Evolutionary conservation across 2,888 invertebrate species (phyloP).

Genomic region (Plemyria rubiginata): DNA sequence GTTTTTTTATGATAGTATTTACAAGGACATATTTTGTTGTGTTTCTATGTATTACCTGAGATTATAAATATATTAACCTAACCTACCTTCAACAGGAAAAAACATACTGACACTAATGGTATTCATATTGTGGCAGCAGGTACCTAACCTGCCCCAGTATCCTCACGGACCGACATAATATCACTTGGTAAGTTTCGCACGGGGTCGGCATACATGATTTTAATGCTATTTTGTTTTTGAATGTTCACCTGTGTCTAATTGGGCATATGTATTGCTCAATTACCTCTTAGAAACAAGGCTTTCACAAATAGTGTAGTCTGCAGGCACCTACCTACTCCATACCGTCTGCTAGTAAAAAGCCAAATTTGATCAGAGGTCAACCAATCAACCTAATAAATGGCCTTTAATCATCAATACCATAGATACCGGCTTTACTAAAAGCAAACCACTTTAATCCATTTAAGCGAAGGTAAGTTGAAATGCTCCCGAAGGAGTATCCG

Average conservation of each 20-base stretch:
- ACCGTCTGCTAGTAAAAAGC: slow-evolving; percentile 20
- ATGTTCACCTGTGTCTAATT: slow-evolving; percentile 15
- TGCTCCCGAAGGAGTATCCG: slow-evolving; percentile 63
- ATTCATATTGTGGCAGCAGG: slow-evolving; percentile 3
- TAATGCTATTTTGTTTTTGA: slow-evolving; percentile 7
- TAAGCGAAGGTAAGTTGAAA: slow-evolving; percentile 63
- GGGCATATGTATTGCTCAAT: slow-evolving; percentile 20
- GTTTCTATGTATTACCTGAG: slow-evolving; percentile 2
- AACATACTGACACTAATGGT: too few species aligned
- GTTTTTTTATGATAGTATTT: too few species aligned
- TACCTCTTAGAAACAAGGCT: slow-evolving; percentile 1
- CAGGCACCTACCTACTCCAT: slow-evolving; percentile 1
- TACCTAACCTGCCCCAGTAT: background rate
- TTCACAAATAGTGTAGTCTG: background rate
- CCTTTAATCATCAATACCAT: slow-evolving; percentile 61
- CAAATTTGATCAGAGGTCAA: slow-evolving; percentile 49
- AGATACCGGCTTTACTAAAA: slow-evolving; percentile 63
- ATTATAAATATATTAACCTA: background rate
- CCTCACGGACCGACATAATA: too few species aligned
- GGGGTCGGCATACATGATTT: slow-evolving; percentile 28
- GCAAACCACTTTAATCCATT: slow-evolving; percentile 77
- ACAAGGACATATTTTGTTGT: slow-evolving; percentile 27
- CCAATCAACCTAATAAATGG: slow-evolving; percentile 67
- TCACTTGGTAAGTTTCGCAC: slow-evolving; percentile 17
- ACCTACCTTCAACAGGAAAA: slow-evolving; percentile 24